These are phyloP conservation scores for Mythimna loreyi DNA, from an alignment of 2,888 invertebrate genomes.

Conservation along the genomic window DNA sequence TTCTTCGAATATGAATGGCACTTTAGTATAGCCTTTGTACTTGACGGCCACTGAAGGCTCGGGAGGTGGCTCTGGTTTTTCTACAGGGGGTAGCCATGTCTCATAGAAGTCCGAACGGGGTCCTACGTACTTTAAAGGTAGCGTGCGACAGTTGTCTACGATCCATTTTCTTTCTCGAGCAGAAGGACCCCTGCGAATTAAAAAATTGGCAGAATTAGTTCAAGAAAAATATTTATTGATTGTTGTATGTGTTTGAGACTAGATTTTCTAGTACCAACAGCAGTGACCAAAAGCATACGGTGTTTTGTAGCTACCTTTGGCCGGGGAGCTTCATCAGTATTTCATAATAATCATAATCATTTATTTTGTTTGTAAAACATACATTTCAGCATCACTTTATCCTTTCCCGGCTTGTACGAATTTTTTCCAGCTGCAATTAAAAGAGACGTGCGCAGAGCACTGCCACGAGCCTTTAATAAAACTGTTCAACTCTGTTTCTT, in stretches of 20 bases:
- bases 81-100: not conserved
- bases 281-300: no score
- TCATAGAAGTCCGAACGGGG: constrained; percentile 20
- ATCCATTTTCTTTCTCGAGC: not conserved
- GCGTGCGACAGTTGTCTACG: constrained; percentile 4
- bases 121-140: not conserved
- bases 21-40: fast-evolving
- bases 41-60: not conserved
- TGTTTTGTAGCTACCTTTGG: no score
- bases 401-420: no score
- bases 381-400: no score
- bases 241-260: not conserved
- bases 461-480: no score
- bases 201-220: not conserved
- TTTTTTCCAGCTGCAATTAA: no score
- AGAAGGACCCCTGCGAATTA: constrained; percentile 5
- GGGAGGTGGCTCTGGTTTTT: not conserved
- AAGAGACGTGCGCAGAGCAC: no score
- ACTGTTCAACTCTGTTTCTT: no score
- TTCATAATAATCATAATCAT: no score
- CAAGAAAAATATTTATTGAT: not conserved
- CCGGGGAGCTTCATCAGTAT: no score
- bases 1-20: not conserved
- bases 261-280: not conserved
- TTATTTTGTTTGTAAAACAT: no score